phyloP scores from a whole-genome alignment of 2,797 vertebrate genomes.

The Amblyopsis hoosieri region DNA sequence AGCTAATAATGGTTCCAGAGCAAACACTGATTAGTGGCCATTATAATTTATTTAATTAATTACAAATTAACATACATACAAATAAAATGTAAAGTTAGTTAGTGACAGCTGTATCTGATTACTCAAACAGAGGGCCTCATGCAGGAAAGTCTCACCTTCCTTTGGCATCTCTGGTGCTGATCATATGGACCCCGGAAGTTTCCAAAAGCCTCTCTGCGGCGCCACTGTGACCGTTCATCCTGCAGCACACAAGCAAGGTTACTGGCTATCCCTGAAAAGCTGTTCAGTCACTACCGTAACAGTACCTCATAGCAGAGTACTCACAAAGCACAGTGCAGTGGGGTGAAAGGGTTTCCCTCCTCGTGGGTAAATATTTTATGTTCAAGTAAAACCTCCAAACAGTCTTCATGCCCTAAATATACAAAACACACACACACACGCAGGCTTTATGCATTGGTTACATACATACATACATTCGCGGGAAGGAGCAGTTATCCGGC shows the following conservation, averaged over 20 bases:
- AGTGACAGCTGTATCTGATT: not conserved
- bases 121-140: too few relatives aligned
- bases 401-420: conserved; percentile 92
- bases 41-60: too few relatives aligned
- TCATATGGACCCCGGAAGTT: conserved; percentile 85
- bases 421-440: conserved; percentile 11
- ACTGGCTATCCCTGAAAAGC: not conserved
- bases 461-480: not conserved
- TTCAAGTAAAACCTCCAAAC: conserved; percentile 99
- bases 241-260: conserved; percentile 43
- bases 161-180: conserved; percentile 97
- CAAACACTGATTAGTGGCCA: too few relatives aligned
- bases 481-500: not conserved
- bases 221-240: conserved; percentile 93
- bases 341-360: conserved; percentile 96
- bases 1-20: too few relatives aligned
- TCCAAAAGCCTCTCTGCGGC: conserved; percentile 91
- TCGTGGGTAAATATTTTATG: conserved; percentile 91
- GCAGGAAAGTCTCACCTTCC: conserved; percentile 84
- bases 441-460: conserved; percentile 2
- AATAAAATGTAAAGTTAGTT: too few relatives aligned
- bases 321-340: conserved; percentile 99
- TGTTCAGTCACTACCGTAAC: not conserved
- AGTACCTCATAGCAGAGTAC: conserved; percentile 52
- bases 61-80: too few relatives aligned